phyloP scores from a whole-genome alignment of 2,113 vertebrate species.

The Vicugna pacos region DNA sequence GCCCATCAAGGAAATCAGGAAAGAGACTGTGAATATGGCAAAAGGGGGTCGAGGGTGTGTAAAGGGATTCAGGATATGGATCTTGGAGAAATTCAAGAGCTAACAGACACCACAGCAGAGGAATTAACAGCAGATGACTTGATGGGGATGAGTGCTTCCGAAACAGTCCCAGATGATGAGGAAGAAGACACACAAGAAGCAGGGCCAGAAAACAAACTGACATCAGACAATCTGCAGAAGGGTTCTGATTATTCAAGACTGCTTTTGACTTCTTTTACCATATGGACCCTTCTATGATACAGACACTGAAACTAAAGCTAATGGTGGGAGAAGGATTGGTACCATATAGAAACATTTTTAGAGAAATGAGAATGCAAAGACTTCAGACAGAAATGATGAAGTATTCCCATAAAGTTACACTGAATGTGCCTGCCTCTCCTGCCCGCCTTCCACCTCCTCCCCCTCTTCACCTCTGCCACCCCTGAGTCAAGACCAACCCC shows the following conservation, averaged over 20 bases:
- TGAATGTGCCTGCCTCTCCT: background rate
- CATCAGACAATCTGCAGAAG: background rate
- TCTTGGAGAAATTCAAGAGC: background rate
- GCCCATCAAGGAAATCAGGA: background rate
- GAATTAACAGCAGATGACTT: background rate
- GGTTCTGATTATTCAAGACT: background rate
- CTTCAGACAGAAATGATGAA: background rate
- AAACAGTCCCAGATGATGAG: background rate
- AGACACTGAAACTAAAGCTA: background rate
- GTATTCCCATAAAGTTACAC: background rate
- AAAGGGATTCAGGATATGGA: background rate
- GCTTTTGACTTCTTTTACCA: background rate
- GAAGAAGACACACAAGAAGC: background rate
- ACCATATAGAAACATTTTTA: background rate
- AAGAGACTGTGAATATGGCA: background rate
- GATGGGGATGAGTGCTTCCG: background rate
- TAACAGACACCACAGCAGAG: background rate
- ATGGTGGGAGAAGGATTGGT: background rate
- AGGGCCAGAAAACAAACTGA: background rate
- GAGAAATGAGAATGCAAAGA: background rate
- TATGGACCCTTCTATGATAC: background rate
- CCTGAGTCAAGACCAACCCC: background rate
- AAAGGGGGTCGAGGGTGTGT: background rate
- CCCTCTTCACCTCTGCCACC: background rate
- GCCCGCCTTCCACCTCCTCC: background rate